These are phyloP conservation scores for Sebastes schlegelii DNA, from an alignment of 2,113 vertebrate species.

Conservation along the genomic window DNA sequence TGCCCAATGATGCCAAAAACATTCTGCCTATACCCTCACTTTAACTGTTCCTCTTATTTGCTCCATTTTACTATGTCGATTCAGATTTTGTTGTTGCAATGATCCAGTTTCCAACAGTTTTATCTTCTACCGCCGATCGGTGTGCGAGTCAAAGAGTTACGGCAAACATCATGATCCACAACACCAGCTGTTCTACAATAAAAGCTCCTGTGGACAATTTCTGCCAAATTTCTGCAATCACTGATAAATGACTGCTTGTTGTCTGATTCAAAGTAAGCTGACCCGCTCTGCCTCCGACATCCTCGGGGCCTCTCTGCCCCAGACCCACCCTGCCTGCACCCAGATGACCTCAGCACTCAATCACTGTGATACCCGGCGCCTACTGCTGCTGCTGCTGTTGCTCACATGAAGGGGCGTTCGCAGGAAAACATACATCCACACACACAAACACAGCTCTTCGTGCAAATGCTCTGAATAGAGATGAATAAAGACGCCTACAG, in stretches of 20 bases:
- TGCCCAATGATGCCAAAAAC: no score
- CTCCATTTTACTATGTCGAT: background rate
- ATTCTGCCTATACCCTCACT: no score
- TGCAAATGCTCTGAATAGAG: background rate
- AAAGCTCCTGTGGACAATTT: slow-evolving; percentile 11
- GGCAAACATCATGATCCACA: slow-evolving; percentile 27
- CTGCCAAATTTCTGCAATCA: slow-evolving; percentile 19
- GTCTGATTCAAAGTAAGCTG: background rate
- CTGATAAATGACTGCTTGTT: slow-evolving; percentile 8
- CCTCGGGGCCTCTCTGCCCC: background rate
- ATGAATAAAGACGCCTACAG: slow-evolving; percentile 47
- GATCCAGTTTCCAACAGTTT: background rate
- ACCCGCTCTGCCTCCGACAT: background rate
- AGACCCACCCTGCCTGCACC: background rate
- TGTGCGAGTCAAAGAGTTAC: slow-evolving; percentile 10
- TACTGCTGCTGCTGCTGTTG: slow-evolving; percentile 19
- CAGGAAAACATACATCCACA: background rate
- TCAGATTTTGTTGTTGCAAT: background rate
- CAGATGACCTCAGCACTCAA: slow-evolving; percentile 16
- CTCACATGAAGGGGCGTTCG: background rate
- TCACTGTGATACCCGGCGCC: slow-evolving; percentile 10
- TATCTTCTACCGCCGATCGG: slow-evolving; percentile 2
- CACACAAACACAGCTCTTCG: background rate
- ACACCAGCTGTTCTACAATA: slow-evolving; percentile 7
- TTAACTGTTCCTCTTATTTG: background rate